Conservation (phyloP, 2,113 vertebrate species). For the Zosterops lateralis region DNA sequence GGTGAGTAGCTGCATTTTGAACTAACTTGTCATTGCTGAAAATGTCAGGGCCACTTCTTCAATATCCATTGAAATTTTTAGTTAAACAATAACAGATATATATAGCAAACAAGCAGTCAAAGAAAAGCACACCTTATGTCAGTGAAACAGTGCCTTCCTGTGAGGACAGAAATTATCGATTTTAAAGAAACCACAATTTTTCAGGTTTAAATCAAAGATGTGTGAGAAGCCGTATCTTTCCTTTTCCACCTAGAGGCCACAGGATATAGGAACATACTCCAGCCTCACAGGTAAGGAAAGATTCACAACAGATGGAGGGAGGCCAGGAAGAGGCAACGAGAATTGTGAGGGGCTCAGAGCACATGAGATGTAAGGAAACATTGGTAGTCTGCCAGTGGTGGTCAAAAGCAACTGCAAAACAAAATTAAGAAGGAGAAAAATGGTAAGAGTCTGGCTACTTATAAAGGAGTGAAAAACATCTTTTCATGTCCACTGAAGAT, state of each 20-base stretch:
- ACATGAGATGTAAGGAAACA: not conserved
- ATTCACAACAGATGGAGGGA: not conserved
- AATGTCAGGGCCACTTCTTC: not conserved
- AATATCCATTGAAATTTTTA: not conserved
- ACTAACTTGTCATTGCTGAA: not conserved
- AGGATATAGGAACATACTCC: not conserved
- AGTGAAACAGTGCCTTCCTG: not conserved
- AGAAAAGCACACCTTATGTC: not conserved
- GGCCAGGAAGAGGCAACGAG: not conserved
- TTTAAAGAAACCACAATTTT: not conserved
- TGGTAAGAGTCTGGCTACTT: not conserved
- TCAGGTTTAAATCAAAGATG: not conserved
- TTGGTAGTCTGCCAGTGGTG: not conserved
- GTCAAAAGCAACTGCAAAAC: not conserved
- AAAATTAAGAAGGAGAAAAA: not conserved
- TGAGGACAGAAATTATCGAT: not conserved
- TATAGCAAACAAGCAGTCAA: not conserved
- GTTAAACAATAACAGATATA: not conserved
- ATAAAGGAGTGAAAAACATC: not conserved
- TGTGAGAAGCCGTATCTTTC: not conserved
- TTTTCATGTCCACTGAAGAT: not conserved
- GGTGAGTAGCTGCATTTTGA: not conserved
- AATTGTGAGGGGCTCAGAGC: not conserved
- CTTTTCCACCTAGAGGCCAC: not conserved
- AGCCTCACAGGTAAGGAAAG: not conserved